phyloP scores from a whole-genome alignment of 2,113 vertebrate species.

The Amazona vittata region DNA sequence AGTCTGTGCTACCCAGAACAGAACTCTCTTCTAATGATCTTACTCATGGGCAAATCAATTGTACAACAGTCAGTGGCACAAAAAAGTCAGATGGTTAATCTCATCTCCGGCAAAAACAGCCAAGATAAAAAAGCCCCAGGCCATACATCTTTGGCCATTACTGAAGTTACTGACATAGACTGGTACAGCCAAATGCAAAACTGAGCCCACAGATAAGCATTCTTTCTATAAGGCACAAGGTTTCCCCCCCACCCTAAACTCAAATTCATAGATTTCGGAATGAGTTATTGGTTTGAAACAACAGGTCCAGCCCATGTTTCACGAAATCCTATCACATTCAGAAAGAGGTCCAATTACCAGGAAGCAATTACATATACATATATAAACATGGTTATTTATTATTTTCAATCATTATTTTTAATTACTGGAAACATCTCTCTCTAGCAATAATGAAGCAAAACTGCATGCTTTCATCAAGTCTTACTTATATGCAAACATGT shows the following conservation, averaged over 20 bases:
- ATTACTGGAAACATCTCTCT: neutral
- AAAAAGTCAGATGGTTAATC: neutral
- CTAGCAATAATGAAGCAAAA: neutral
- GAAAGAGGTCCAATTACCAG: neutral
- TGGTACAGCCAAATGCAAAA: neutral
- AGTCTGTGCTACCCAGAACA: neutral
- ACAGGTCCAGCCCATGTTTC: neutral
- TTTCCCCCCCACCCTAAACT: accelerated
- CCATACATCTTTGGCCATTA: neutral
- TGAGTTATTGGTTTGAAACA: neutral
- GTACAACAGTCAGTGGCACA: neutral
- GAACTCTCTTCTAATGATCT: neutral
- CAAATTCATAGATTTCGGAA: neutral
- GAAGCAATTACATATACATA: neutral
- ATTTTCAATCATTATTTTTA: neutral
- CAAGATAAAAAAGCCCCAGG: neutral
- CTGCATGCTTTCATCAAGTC: neutral
- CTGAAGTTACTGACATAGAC: neutral
- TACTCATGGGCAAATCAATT: neutral
- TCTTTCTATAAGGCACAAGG: neutral
- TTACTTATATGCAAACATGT: neutral
- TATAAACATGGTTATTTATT: neutral
- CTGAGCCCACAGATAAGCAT: neutral
- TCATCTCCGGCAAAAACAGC: neutral
- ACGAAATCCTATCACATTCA: neutral